A percentile compares a stretch with the other conserved stretches of the same genome.
Evolutionary conservation across 2,797 vertebrate genomes (phyloP).

Genomic region (Anas bahamensis): DNA sequence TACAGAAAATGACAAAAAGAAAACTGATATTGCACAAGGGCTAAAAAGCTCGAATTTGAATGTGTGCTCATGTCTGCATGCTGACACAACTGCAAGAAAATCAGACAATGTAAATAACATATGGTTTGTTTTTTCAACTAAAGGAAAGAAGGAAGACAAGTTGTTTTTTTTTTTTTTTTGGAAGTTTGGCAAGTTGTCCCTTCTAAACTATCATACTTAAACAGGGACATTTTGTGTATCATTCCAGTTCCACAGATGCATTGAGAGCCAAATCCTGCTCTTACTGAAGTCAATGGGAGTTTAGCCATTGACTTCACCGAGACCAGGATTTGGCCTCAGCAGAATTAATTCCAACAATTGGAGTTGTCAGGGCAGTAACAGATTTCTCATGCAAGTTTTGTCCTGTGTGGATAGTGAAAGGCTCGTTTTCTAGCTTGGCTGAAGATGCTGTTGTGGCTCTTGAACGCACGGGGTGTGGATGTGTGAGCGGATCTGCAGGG

Average conservation of each 20-base stretch:
- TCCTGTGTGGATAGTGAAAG: conserved; percentile 35
- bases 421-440: conserved; percentile 32
- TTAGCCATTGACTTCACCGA: conserved; percentile 31
- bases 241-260: conserved; percentile 26
- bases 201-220: conserved; percentile 17
- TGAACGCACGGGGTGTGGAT: conserved; percentile 6
- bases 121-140: conserved; percentile 63
- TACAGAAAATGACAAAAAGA: conserved; percentile 27
- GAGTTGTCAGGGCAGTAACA: conserved; percentile 47
- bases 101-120: conserved; percentile 70
- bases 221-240: conserved; percentile 54
- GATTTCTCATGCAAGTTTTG: conserved; percentile 47
- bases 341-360: conserved; percentile 28
- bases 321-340: conserved; percentile 32
- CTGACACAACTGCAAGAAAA: conserved; percentile 59
- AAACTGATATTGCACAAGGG: conserved; percentile 56
- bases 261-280: conserved; percentile 22
- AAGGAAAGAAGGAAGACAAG: conserved; percentile 44
- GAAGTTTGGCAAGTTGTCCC: conserved; percentile 57
- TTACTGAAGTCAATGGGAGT: conserved; percentile 33
- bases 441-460: neutral
- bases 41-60: conserved; percentile 1
- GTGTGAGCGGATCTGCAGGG: neutral
- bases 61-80: neutral
- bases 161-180: neutral